Evolutionary conservation across 2,888 invertebrate genomes (phyloP).

Genomic region (Cantharis flavilabris): DNA sequence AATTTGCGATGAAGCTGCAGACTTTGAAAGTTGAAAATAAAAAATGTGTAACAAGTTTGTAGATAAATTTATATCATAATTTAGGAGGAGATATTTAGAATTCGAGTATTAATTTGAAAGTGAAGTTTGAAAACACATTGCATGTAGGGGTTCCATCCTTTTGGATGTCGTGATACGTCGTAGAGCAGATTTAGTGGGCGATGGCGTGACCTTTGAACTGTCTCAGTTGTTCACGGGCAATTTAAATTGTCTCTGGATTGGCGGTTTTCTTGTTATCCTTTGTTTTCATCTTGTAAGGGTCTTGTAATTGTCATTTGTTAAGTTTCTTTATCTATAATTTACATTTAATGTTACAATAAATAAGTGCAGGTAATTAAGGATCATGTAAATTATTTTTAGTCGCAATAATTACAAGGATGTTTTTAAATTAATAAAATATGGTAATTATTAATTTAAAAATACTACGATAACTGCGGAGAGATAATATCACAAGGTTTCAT

Average conservation of each 20-base stretch:
- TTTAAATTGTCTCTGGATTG: constrained; percentile 54
- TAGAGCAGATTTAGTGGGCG: constrained; percentile 54
- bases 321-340: constrained; percentile 20
- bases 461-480: neutral
- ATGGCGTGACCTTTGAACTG: constrained; percentile 55
- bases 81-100: constrained; percentile 7
- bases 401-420: neutral
- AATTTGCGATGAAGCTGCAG: neutral
- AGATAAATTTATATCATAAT: neutral
- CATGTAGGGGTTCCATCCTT: constrained; percentile 52
- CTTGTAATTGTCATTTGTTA: constrained; percentile 47
- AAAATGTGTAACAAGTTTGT: neutral
- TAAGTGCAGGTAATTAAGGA: neutral
- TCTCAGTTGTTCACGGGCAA: constrained; percentile 51
- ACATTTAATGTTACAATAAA: neutral
- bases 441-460: neutral
- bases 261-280: constrained; percentile 50
- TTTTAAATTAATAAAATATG: neutral
- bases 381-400: neutral
- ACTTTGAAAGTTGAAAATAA: neutral
- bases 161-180: constrained; percentile 47
- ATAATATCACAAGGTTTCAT: neutral
- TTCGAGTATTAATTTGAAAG: constrained; percentile 16
- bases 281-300: constrained; percentile 50
- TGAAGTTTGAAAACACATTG: constrained; percentile 37